These are phyloP conservation scores for Ivindomyrus marchei DNA, from an alignment of 2,113 vertebrate genomes.

Conservation along the genomic window DNA sequence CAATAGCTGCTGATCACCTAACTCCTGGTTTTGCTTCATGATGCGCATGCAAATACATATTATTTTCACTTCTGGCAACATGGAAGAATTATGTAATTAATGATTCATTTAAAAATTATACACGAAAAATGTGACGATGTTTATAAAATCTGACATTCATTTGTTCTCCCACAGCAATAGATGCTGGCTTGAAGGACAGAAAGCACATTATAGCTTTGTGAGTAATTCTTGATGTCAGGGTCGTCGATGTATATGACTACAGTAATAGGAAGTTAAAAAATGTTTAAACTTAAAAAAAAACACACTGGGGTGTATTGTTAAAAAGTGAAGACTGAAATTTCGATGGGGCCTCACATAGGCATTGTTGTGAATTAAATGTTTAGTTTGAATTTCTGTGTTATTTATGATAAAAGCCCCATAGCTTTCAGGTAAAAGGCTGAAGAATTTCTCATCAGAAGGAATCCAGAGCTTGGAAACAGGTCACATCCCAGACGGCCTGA, in stretches of 20 bases:
- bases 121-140: not conserved
- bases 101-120: not conserved
- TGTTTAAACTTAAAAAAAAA: not conserved
- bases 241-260: not conserved
- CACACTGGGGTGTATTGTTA: not conserved
- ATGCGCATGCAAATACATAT: not conserved
- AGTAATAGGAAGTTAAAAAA: not conserved
- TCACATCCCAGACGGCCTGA: not conserved
- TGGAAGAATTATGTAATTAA: not conserved
- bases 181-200: not conserved
- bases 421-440: not conserved
- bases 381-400: not conserved
- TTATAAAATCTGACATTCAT: not conserved
- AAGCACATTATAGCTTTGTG: not conserved
- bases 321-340: not conserved
- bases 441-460: not conserved
- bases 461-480: not conserved
- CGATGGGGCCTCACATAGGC: not conserved
- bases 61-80: not conserved
- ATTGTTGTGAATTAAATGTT: not conserved
- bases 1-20: not conserved
- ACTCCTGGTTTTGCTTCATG: not conserved
- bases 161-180: not conserved
- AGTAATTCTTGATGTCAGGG: not conserved
- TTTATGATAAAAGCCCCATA: not conserved